Evolutionary conservation across 2,797 vertebrate genomes (phyloP), one percentile per base, ranked within the genome.

Genomic region (Microhierax caerulescens): DNA sequence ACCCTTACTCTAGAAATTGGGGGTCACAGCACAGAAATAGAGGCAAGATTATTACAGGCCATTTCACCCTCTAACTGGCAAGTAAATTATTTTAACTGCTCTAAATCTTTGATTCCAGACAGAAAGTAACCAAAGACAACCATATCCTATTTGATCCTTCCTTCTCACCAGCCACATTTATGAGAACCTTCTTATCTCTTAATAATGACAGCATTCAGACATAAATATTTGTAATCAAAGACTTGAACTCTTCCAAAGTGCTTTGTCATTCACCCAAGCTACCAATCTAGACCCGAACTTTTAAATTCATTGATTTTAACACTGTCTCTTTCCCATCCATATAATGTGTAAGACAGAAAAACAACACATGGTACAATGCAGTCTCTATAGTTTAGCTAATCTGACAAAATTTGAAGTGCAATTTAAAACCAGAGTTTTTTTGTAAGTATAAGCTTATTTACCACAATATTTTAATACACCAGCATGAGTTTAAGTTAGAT

Each of bases 401-500:
- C 15, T 59, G 74, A 85, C 53, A 94, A 91, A 91, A 61, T 28
- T 86, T 86, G 75, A 91, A 96, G 92, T 94, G 95, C 96, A 90
- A 92, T 85, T 95, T 57, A 69, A 86, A 96, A 78, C 19, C 13
- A 50, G 88, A 70, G 24, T 5, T 34, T 85, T 61, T 70, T 82
- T 68, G 36, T 59, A 77, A 70, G 69, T 16, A 51, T 57, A 70
- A 84, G 43, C 37, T 89, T 60, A 76, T 80, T 81, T 80, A 80
- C 32, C 73, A 75, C 11, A 85, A 63, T 60, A 68, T 83, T 89
- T 60, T 32, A 41, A 91, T 54, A 25, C 3, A 57, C 39, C 60
- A 43, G 37, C 79, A 76, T n/a, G 39, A 83, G 24, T 30, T 90
- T 43, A 91, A 90, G 24, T 13, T 61, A 70, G 41, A 88, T 56